A percentile compares a stretch with the other conserved stretches of the same genome.
phyloP scores from a whole-genome alignment of 2,797 vertebrate species.

The Mus spretus region DNA sequence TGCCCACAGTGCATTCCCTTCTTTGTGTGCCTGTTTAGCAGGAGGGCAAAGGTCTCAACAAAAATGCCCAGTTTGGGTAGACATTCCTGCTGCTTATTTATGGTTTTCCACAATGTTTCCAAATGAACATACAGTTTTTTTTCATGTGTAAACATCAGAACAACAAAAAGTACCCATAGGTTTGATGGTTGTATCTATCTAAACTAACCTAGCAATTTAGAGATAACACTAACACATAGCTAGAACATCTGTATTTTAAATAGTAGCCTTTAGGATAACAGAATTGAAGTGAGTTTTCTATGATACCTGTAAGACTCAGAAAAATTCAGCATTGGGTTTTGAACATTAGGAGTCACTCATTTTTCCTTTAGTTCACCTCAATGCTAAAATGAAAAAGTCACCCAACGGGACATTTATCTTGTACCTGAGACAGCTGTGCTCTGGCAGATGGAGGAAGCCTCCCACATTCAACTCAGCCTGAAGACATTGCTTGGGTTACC shows the following conservation, averaged over 20 bases:
- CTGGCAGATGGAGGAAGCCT: conserved; percentile 60
- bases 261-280: background rate
- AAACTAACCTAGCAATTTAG: conserved; percentile 52
- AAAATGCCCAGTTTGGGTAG: background rate
- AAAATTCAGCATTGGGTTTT: background rate
- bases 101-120: background rate
- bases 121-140: background rate
- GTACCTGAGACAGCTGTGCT: conserved; percentile 51
- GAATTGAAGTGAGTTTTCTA: background rate
- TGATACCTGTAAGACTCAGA: conserved; percentile 36
- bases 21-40: background rate
- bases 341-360: background rate
- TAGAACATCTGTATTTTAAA: conserved; percentile 34
- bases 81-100: background rate
- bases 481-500: conserved; percentile 67
- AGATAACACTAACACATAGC: conserved; percentile 21
- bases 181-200: conserved; percentile 32
- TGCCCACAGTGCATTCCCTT: background rate
- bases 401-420: conserved; percentile 53
- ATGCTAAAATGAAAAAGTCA: background rate
- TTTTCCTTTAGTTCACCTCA: conserved; percentile 11
- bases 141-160: conserved; percentile 5
- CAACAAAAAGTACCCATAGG: background rate
- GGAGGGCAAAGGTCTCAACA: background rate
- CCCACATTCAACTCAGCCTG: conserved; percentile 48